phyloP scores from a whole-genome alignment of 2,113 vertebrate genomes.

The Eleginops maclovinus region DNA sequence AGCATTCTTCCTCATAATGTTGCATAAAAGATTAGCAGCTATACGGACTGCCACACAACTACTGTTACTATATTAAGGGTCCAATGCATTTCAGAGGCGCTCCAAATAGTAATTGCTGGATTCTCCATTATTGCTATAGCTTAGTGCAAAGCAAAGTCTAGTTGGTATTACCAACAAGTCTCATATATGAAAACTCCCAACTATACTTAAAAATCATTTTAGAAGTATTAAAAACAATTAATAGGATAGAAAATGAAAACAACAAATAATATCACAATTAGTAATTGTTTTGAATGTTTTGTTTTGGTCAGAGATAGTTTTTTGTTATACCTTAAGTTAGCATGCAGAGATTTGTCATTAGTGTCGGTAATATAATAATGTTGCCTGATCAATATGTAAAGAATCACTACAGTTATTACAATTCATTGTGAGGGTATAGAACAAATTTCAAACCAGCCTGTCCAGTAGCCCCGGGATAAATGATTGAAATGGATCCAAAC shows the following conservation, averaged over 20 bases:
- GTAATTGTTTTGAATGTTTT: too few relatives aligned
- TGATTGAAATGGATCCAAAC: too few relatives aligned
- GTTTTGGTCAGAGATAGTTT: too few relatives aligned
- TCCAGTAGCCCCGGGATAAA: too few relatives aligned
- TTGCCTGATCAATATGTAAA: too few relatives aligned
- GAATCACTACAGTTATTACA: too few relatives aligned
- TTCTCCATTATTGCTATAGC: too few relatives aligned
- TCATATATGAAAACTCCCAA: background rate
- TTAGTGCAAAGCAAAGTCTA: background rate
- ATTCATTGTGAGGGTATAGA: too few relatives aligned
- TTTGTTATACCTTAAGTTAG: background rate
- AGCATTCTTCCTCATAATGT: slow-evolving; percentile 33
- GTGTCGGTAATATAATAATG: background rate
- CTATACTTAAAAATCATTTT: background rate
- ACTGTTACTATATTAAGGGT: slow-evolving; percentile 17
- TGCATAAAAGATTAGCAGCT: slow-evolving; percentile 30
- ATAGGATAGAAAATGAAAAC: background rate
- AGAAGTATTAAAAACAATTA: background rate
- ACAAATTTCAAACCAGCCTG: too few relatives aligned
- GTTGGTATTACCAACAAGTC: background rate
- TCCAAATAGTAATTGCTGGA: background rate
- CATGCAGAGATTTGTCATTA: background rate
- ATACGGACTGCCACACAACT: background rate
- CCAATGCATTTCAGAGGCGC: slow-evolving; percentile 1
- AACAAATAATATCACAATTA: background rate